phyloP scores from a whole-genome alignment of 2,888 invertebrate species.

The Perithous albicinctus region DNA sequence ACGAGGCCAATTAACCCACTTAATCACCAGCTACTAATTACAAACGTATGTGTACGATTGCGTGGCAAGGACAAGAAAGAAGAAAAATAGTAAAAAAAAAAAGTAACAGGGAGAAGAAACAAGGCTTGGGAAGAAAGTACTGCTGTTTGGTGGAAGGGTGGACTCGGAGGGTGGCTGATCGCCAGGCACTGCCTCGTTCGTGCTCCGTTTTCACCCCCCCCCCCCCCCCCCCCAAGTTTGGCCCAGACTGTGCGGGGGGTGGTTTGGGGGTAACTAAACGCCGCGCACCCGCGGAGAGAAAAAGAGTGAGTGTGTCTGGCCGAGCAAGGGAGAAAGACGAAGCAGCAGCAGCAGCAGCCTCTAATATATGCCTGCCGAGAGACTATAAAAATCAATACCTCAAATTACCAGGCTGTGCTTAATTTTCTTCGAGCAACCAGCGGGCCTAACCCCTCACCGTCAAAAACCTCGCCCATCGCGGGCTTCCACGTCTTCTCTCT shows the following conservation, averaged over 20 bases:
- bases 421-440: constrained; percentile 83
- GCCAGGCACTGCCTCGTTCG: constrained; percentile 82
- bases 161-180: constrained; percentile 76
- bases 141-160: constrained; percentile 57
- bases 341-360: constrained; percentile 63
- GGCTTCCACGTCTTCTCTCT: constrained; percentile 35
- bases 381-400: constrained; percentile 85
- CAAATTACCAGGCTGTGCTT: constrained; percentile 85
- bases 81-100: constrained; percentile 36
- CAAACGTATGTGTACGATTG: constrained; percentile 65
- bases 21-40: constrained; percentile 53
- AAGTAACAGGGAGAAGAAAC: constrained; percentile 58
- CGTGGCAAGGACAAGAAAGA: constrained; percentile 36
- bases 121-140: constrained; percentile 64
- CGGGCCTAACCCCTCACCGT: constrained; percentile 68
- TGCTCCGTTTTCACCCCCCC: constrained; percentile 75
- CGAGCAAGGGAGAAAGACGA: constrained; percentile 73
- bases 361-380: constrained; percentile 84
- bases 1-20: constrained; percentile 53
- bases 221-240: constrained; percentile 55
- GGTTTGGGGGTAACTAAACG: constrained; percentile 57
- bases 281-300: constrained; percentile 59
- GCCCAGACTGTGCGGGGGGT: constrained; percentile 71
- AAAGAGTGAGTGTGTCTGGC: constrained; percentile 61
- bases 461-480: constrained; percentile 17